A percentile compares a stretch with the other conserved stretches of the same genome.
Evolutionary conservation across 2,797 vertebrate species (phyloP).

Genomic region (Euthynnus affinis): DNA sequence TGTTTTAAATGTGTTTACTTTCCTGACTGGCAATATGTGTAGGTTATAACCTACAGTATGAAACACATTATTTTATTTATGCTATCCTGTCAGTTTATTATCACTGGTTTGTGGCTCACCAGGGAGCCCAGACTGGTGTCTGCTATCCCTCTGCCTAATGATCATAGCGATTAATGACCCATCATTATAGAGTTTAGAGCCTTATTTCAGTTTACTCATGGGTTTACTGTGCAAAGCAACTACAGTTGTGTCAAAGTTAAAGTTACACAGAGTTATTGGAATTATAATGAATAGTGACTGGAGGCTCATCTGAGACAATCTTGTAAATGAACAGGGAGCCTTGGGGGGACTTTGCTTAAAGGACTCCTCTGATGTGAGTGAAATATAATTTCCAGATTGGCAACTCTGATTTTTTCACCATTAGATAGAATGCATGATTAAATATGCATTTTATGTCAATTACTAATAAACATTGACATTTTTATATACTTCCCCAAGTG

Average conservation of each 20-base stretch:
- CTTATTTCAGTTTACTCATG: conserved; percentile 41
- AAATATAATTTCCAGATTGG: conserved; percentile 26
- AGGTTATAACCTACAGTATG: conserved; percentile 16
- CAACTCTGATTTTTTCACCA: conserved; percentile 11
- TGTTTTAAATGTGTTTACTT: conserved; percentile 29
- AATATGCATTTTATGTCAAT: no score
- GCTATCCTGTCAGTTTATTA: conserved; percentile 23
- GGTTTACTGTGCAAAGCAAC: conserved; percentile 31
- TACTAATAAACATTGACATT: not conserved
- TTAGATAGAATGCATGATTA: not conserved
- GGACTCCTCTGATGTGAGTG: conserved; percentile 19
- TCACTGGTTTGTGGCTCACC: conserved; percentile 35
- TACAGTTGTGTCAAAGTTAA: conserved; percentile 43
- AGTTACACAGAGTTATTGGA: conserved; percentile 41
- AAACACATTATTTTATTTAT: conserved; percentile 31
- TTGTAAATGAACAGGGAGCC: conserved; percentile 38
- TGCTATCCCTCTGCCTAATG: conserved; percentile 57
- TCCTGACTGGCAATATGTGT: conserved; percentile 16
- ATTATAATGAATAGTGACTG: conserved; percentile 49
- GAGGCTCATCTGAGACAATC: conserved; percentile 31
- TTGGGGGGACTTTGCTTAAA: conserved; percentile 26
- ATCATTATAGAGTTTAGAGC: conserved; percentile 34
- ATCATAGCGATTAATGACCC: conserved; percentile 53
- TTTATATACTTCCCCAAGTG: not conserved
- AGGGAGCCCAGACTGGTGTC: conserved; percentile 25